Evolutionary conservation across 2,113 vertebrate genomes (phyloP).

Genomic region (Stegostoma tigrinum): DNA sequence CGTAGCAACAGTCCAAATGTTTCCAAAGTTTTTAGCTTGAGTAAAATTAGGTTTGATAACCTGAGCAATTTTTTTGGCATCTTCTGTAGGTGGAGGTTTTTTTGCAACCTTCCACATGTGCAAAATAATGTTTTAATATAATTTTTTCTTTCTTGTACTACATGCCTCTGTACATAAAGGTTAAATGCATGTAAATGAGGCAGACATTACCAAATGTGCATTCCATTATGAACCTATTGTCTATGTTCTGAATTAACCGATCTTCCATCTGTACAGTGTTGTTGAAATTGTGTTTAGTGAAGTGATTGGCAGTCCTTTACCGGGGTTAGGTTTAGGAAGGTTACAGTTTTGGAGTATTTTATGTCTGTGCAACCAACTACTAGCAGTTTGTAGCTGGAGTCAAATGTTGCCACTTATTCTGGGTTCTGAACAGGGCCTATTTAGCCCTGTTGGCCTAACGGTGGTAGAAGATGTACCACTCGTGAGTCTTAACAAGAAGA

Average conservation of each 20-base stretch:
- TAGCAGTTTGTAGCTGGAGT: no score
- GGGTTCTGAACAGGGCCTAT: no score
- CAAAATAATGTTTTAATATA: neutral
- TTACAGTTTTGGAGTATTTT: no score
- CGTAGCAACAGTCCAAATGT: neutral
- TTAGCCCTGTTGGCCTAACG: no score
- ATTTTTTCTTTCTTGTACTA: neutral
- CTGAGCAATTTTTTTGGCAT: no score
- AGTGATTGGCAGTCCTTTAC: neutral
- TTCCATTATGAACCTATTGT: neutral
- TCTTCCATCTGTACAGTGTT: neutral
- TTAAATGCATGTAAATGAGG: neutral
- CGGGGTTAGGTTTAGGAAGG: neutral
- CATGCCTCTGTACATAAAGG: no score
- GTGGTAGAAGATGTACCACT: no score
- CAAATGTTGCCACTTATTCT: no score
- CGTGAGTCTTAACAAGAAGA: no score
- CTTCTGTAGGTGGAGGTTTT: no score
- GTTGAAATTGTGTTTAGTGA: neutral
- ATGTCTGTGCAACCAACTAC: no score
- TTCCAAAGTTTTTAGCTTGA: neutral
- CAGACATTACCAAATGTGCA: neutral
- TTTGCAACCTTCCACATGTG: no score
- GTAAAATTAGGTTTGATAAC: neutral
- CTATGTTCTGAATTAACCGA: neutral